Conservation (phyloP, 1,140 invertebrate species). For the Nephotettix cincticeps region DNA sequence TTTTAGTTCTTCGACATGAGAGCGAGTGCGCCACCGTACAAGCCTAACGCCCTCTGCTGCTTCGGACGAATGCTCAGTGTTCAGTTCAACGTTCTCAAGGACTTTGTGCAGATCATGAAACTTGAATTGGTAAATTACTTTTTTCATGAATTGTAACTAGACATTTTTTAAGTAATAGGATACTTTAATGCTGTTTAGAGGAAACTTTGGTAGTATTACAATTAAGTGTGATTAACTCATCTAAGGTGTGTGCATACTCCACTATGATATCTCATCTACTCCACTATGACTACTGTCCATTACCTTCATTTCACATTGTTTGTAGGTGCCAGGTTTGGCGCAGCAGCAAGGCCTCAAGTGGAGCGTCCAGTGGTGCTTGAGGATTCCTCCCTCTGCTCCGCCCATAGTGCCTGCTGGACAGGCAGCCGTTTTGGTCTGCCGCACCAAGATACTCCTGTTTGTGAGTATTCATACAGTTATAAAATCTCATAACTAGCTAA, state of each 20-base stretch:
- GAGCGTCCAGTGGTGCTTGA: constrained; percentile 86
- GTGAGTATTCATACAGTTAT: too few species aligned
- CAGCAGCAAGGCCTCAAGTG: constrained; percentile 73
- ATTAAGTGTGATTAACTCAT: too few species aligned
- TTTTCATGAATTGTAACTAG: too few species aligned
- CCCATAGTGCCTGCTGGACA: constrained; percentile 83
- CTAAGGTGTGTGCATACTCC: too few species aligned
- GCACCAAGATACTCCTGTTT: constrained; percentile 87
- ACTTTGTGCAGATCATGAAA: constrained; percentile 88
- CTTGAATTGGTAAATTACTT: constrained; percentile 73
- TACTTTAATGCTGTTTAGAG: too few species aligned
- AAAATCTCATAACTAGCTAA: too few species aligned
- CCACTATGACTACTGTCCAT: too few species aligned
- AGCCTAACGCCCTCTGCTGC: constrained; percentile 80
- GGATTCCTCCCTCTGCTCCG: constrained; percentile 82
- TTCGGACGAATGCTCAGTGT: constrained; percentile 74
- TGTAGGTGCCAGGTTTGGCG: constrained; percentile 58
- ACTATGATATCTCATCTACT: too few species aligned
- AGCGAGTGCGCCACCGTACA: constrained; percentile 83
- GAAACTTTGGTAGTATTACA: too few species aligned
- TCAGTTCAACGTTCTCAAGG: constrained; percentile 81
- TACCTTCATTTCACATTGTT: neutral
- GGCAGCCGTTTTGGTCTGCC: constrained; percentile 77
- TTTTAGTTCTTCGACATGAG: constrained; percentile 81
- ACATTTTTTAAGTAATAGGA: too few species aligned